These are phyloP conservation scores for Cosmorhoe ocellata DNA, from an alignment of 2,888 invertebrate genomes.

Conservation along the genomic window DNA sequence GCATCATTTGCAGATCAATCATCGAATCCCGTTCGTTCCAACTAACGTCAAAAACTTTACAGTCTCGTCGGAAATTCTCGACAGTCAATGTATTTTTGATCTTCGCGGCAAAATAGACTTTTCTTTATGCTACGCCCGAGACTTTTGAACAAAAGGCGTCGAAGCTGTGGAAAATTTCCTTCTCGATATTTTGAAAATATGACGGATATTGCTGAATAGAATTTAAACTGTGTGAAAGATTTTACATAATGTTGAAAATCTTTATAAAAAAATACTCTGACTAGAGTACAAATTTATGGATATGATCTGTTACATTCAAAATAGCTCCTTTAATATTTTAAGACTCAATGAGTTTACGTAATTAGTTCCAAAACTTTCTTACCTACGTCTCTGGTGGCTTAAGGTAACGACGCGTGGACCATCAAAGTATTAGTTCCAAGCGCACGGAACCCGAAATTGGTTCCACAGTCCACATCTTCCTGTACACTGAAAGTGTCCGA, in stretches of 20 bases:
- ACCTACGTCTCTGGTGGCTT: not conserved
- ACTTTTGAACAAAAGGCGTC: slow-evolving; percentile 24
- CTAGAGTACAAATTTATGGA: too few species aligned
- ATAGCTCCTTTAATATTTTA: too few species aligned
- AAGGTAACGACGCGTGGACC: slow-evolving; percentile 12
- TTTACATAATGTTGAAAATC: slow-evolving; percentile 19
- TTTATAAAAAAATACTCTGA: not conserved
- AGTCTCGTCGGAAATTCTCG: slow-evolving; percentile 9
- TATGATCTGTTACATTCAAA: too few species aligned
- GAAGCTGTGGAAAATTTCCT: slow-evolving; percentile 20
- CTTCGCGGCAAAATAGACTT: slow-evolving; percentile 21
- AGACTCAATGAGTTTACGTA: not conserved
- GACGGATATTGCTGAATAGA: slow-evolving; percentile 24
- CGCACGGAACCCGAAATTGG: slow-evolving; percentile 11
- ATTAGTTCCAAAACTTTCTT: not conserved
- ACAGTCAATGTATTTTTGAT: slow-evolving; percentile 30
- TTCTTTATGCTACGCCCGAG: slow-evolving; percentile 11
- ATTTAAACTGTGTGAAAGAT: slow-evolving; percentile 19
- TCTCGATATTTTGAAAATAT: slow-evolving; percentile 24
- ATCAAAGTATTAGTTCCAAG: slow-evolving; percentile 17
- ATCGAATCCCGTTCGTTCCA: not conserved
- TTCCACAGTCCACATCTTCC: slow-evolving; percentile 18
- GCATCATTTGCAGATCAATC: not conserved
- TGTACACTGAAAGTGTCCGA: slow-evolving; percentile 24
- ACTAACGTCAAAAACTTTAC: not conserved